Base-by-base conservation (phyloP, 1,140 invertebrate genomes). In the Lepidostoma basale region DNA sequence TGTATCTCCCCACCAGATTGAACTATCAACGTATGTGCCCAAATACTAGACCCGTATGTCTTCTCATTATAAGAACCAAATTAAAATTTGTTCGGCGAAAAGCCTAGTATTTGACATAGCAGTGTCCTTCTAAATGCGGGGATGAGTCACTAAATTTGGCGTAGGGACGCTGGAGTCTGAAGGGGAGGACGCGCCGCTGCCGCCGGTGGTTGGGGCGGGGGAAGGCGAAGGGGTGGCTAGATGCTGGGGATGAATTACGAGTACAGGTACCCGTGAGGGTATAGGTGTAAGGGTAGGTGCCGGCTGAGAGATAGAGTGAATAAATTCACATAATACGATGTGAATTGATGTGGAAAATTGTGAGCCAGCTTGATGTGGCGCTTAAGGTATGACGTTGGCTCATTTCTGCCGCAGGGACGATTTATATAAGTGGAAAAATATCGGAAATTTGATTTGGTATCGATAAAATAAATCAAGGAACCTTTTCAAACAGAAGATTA, bases 261-360 rank as follows among this genome's bases (percentile, higher is more conserved):
- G 42, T 22, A 47, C 62, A 69, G 59, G 59, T 63, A 69, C 22
- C 39, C 20, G 59, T 14, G 62, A 47, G 44, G 63, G 56, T 60
- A 42, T 60, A 40, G 33, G 33, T 42, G 56, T 60, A 60, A 49
- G 56, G 56, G 52, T 30, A 66, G 63, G 44, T 40, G 63, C 25
- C 30, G 62, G 42, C 33, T 60, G 52, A 62, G 18, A 67, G 52
- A 69, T 69, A 62, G 69, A 70, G 63, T 67, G 64, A 67, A 70
- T 70, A 70, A 70, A 70, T 70, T 70, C 69, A 60, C 54, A 69
- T 70, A 70, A 70, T 67, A 60, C 64, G 69, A 67, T 62, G 69
- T 66, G 63, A 70, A 67, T 67, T 66, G 63, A 62, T 30, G 63
- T 64, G 69, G 58, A 58, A 70, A 70, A 70, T 70, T 70, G 69